phyloP scores from a whole-genome alignment of 2,888 invertebrate species.

The Netelia virgata region DNA sequence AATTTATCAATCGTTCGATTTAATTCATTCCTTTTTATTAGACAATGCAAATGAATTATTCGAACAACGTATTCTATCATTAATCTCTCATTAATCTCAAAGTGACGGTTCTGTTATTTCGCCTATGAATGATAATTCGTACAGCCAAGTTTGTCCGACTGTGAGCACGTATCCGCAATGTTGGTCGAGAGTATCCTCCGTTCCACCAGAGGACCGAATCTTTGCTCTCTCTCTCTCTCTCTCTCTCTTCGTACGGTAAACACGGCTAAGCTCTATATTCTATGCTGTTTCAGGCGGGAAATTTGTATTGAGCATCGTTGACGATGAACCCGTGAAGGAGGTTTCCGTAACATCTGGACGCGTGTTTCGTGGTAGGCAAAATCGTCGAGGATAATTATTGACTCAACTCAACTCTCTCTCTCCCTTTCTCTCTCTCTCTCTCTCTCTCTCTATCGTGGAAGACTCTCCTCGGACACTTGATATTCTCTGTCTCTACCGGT shows the following conservation, averaged over 20 bases:
- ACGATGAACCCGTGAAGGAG: background rate
- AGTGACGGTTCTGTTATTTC: too few species aligned
- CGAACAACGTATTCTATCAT: too few species aligned
- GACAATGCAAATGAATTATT: too few species aligned
- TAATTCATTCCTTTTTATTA: too few species aligned
- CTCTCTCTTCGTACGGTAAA: background rate
- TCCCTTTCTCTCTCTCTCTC: background rate
- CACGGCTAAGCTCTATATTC: slow-evolving; percentile 20
- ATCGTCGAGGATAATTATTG: slow-evolving; percentile 59
- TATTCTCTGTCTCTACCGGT: slow-evolving; percentile 31
- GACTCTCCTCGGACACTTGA: slow-evolving; percentile 13
- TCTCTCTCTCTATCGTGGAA: too few species aligned
- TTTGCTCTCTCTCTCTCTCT: background rate
- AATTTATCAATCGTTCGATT: too few species aligned
- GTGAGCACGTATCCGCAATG: too few species aligned
- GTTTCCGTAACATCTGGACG: slow-evolving; percentile 3
- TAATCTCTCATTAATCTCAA: too few species aligned
- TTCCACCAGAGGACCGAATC: background rate
- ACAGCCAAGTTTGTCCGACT: too few species aligned
- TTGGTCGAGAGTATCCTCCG: too few species aligned
- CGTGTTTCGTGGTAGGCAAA: slow-evolving; percentile 51
- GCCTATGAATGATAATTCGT: too few species aligned
- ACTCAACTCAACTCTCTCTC: slow-evolving; percentile 12
- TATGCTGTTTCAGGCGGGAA: slow-evolving; percentile 53
- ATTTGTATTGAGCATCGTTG: slow-evolving; percentile 41